These are phyloP conservation scores for Lasioglossum figueresi DNA, from an alignment of 2,888 invertebrate genomes.

Conservation along the genomic window DNA sequence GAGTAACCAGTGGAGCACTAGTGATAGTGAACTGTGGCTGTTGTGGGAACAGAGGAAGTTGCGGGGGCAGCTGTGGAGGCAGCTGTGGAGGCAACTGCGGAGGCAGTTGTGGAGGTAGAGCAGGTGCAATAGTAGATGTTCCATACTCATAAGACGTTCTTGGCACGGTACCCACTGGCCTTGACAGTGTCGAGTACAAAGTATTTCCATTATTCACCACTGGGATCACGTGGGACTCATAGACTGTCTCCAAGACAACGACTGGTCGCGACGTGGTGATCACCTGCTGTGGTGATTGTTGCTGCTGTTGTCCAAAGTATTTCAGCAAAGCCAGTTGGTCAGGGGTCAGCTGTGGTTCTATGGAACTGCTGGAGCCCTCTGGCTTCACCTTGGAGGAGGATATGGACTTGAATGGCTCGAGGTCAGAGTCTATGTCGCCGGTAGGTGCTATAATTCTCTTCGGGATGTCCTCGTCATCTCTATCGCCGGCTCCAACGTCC, in stretches of 20 bases:
- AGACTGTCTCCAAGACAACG: constrained; percentile 90
- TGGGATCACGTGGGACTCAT: constrained; percentile 93
- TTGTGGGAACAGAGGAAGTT: constrained; percentile 86
- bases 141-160: constrained; percentile 86
- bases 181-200: constrained; percentile 91
- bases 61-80: constrained; percentile 73
- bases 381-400: constrained; percentile 83
- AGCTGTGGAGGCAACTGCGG: constrained; percentile 4
- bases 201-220: constrained; percentile 91
- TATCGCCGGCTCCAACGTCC: constrained; percentile 92
- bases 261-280: constrained; percentile 92
- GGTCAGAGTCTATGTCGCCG: constrained; percentile 86
- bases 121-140: constrained; percentile 88
- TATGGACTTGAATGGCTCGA: constrained; percentile 90
- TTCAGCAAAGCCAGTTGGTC: constrained; percentile 91
- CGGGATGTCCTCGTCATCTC: constrained; percentile 83
- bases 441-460: constrained; percentile 85
- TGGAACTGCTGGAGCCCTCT: constrained; percentile 83
- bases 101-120: constrained; percentile 64
- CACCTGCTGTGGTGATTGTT: constrained; percentile 87
- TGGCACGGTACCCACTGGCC: constrained; percentile 90
- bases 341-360: constrained; percentile 86
- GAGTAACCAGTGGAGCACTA: constrained; percentile 92
- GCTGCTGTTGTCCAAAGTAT: constrained; percentile 87
- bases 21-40: constrained; percentile 91